Percentiles rank a stretch among this genome's conserved stretches.
These are phyloP conservation scores for Calvadosia cruxmelitensis DNA, from an alignment of 30 jellyfish, hydroid and myxozoan species.

Conservation along the genomic window DNA sequence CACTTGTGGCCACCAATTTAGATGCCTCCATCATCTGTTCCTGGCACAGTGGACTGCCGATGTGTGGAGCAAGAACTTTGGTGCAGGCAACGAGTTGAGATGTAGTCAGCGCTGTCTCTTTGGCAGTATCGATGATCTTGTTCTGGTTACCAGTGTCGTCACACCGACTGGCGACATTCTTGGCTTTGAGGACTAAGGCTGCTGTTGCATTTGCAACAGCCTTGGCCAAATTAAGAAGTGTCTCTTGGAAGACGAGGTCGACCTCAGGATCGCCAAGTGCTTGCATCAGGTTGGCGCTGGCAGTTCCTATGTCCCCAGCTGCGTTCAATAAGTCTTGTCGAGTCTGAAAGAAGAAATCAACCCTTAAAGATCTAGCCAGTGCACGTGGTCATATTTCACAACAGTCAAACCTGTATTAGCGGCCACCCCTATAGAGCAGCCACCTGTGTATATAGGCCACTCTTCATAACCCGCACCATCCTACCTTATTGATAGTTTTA, in stretches of 20 bases:
- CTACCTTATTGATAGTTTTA: too few species aligned
- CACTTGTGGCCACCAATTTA: slow-evolving; percentile 86
- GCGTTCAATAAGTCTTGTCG: slow-evolving; percentile 76
- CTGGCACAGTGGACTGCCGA: slow-evolving; percentile 90
- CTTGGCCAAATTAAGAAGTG: slow-evolving; percentile 67
- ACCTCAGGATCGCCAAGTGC: slow-evolving; percentile 88
- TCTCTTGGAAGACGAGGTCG: slow-evolving; percentile 66
- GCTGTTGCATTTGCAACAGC: slow-evolving; percentile 96
- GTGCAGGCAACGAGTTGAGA: slow-evolving; percentile 94
- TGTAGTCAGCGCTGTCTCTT: slow-evolving; percentile 86
- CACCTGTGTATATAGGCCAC: too few species aligned
- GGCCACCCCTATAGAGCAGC: too few species aligned
- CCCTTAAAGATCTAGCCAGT: too few species aligned
- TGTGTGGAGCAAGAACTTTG: slow-evolving; percentile 89
- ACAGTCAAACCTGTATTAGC: too few species aligned
- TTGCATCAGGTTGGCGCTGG: slow-evolving; percentile 59
- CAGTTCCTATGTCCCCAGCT: slow-evolving; percentile 92
- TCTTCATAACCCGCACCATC: too few species aligned
- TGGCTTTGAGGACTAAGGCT: slow-evolving; percentile 72
- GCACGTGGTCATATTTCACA: too few species aligned
- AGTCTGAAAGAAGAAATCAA: slow-evolving; percentile 21
- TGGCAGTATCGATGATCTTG: slow-evolving; percentile 79
- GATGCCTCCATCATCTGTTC: slow-evolving; percentile 96
- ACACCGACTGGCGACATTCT: slow-evolving; percentile 83
- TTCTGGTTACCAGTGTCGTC: slow-evolving; percentile 76